phyloP scores from a whole-genome alignment of 2,888 invertebrate genomes.

The Neoascia interrupta region DNA sequence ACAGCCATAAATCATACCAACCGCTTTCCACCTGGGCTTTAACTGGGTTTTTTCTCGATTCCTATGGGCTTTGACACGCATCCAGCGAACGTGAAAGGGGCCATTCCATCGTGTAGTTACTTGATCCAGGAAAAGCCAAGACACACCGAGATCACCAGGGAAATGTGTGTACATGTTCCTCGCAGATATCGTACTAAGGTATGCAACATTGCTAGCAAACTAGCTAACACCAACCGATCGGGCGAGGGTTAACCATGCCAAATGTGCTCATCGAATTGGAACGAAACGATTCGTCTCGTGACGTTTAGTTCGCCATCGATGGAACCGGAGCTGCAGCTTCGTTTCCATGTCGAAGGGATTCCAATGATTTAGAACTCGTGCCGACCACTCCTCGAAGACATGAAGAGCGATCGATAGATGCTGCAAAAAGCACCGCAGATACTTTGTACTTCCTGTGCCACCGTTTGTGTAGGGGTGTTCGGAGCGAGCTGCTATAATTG shows the following conservation, averaged over 20 bases:
- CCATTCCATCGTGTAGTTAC: slow-evolving; percentile 44
- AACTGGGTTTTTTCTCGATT: slow-evolving; percentile 24
- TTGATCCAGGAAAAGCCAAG: slow-evolving; percentile 64
- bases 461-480: slow-evolving; percentile 44
- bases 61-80: slow-evolving; percentile 53
- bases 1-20: slow-evolving; percentile 65
- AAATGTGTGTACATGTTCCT: neutral
- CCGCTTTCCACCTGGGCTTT: slow-evolving; percentile 59
- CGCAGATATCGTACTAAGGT: neutral
- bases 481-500: slow-evolving; percentile 44
- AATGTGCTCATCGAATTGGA: slow-evolving; percentile 76
- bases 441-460: slow-evolving; percentile 69
- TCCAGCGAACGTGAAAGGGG: slow-evolving; percentile 63
- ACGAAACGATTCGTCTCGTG: slow-evolving; percentile 76
- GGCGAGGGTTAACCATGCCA: slow-evolving; percentile 62
- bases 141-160: slow-evolving; percentile 44
- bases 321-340: slow-evolving; percentile 1
- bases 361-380: slow-evolving; percentile 68
- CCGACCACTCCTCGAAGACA: slow-evolving; percentile 66
- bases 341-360: slow-evolving; percentile 54
- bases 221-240: slow-evolving; percentile 3
- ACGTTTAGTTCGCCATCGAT: slow-evolving; percentile 47
- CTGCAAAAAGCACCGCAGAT: slow-evolving; percentile 14
- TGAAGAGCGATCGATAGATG: slow-evolving; percentile 48
- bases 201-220: slow-evolving; percentile 8